Base-by-base conservation (phyloP, 2,113 vertebrate species). In the Micronycteris hirsuta region DNA sequence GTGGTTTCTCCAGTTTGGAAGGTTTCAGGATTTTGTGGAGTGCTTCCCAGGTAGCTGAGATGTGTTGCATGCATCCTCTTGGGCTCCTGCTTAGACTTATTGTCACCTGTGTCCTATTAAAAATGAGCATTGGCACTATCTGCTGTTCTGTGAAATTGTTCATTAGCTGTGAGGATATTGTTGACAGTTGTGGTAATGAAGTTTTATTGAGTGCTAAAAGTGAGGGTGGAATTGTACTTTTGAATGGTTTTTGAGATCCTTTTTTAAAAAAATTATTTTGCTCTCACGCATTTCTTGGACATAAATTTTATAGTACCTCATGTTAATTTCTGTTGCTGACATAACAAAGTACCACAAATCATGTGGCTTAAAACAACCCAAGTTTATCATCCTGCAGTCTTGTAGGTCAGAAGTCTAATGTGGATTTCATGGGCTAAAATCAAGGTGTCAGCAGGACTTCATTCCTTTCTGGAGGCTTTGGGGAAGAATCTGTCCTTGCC, bases 201-300 rank as follows among this genome's bases (percentile, higher is more conserved):
- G 15, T 81, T 97, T 96, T 87, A 74, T n/a, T 71, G 54, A 96
- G n/a, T 82, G 89, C 56, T 94, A 52, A 92, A 78, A 54, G 31
- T 84, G 52, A 89, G 83, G 89, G 61, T 90, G 43, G 52, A 94
- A 91, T 94, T 96, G 77, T 41, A 68, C 38, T n/a, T 82, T 76
- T 38, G 7, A 49, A 94, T 95, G n/a, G 41, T 70, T 95, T 94
- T 73, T 68, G 49, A 83, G 68, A 7, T 52, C 11, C 12, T 70
- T 73, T 93, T 83, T 54, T 9, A 33, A 63, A 73, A 93, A 71
- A 91, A 41, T 28, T 49, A 7, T 77, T 91, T 54, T 76, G 43
- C 5, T 54, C 13, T 89, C 36, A 61, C 58, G 10, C 31, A 28
- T 92, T 91, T 94, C 41, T 94, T 88, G 52, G 28, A 49, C 43